Percentiles rank a stretch among this genome's conserved stretches.
Evolutionary conservation across 1,140 invertebrate genomes (phyloP).

Genomic region (Rhopalosiphum padi): DNA sequence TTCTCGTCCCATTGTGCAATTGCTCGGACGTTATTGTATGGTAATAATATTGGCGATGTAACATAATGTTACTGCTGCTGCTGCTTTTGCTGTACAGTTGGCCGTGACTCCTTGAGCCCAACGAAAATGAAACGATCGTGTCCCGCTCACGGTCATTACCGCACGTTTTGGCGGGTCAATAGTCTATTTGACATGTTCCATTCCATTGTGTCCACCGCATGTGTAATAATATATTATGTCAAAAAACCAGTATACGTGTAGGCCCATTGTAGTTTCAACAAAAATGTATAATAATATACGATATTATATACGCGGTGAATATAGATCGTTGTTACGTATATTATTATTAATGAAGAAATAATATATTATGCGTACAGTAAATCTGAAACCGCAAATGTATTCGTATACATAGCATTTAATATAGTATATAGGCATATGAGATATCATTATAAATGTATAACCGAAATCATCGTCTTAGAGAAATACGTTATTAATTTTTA

Average conservation of each 20-base stretch:
- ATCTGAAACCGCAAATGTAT: neutral
- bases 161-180: slow-evolving; percentile 57
- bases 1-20: slow-evolving; percentile 20
- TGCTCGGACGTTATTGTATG: slow-evolving; percentile 24
- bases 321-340: neutral
- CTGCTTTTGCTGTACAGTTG: neutral
- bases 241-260: slow-evolving; percentile 25
- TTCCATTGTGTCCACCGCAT: slow-evolving; percentile 26
- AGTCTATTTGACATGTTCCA: slow-evolving; percentile 54
- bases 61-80: neutral
- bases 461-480: neutral
- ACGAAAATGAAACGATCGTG: slow-evolving; percentile 54
- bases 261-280: slow-evolving; percentile 24
- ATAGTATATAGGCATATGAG: neutral
- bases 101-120: slow-evolving; percentile 53
- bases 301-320: neutral
- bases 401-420: neutral
- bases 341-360: neutral
- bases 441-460: neutral
- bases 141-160: slow-evolving; percentile 56
- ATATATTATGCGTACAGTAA: neutral
- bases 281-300: neutral
- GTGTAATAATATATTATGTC: slow-evolving; percentile 40
- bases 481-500: slow-evolving; percentile 13
- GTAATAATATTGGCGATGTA: slow-evolving; percentile 37